Evolutionary conservation across 64 coral and sea anemone genomes (phyloP).

Genomic region (Hydrozoanthus tunicans): DNA sequence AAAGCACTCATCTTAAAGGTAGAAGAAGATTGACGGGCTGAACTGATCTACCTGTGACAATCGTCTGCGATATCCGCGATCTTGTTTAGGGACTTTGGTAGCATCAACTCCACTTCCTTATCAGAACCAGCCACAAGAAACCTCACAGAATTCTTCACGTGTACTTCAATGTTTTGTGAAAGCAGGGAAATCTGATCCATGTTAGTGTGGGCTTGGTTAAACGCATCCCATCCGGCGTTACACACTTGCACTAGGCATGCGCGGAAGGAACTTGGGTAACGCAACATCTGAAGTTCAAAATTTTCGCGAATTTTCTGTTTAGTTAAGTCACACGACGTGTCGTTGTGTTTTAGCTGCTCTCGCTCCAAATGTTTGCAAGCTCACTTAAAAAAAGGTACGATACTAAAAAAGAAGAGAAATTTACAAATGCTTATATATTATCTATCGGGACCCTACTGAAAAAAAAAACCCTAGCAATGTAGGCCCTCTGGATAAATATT

Average conservation of each 20-base stretch:
- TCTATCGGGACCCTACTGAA: too few relatives aligned
- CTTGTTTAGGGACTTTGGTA: constrained; percentile 33
- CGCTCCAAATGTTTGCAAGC: too few relatives aligned
- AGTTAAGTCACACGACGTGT: too few relatives aligned
- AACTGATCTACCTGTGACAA: background rate
- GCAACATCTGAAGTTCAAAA: constrained; percentile 13
- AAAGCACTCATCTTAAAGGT: background rate
- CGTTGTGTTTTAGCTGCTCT: too few relatives aligned
- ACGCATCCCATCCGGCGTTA: constrained; percentile 50
- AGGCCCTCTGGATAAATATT: too few relatives aligned
- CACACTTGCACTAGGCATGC: constrained; percentile 74
- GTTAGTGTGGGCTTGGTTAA: constrained; percentile 58
- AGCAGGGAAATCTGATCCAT: constrained; percentile 69
- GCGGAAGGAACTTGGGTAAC: constrained; percentile 67
- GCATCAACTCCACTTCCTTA: constrained; percentile 37
- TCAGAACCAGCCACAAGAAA: constrained; percentile 22
- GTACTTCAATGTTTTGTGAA: constrained; percentile 48
- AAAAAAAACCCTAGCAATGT: too few relatives aligned
- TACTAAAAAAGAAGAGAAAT: too few relatives aligned
- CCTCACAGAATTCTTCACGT: constrained; percentile 59
- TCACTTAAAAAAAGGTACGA: too few relatives aligned
- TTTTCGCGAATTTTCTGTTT: too few relatives aligned
- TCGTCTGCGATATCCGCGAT: constrained; percentile 56
- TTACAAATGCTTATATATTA: too few relatives aligned
- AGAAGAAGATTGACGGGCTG: background rate